Base-by-base conservation (phyloP, 2,113 vertebrate genomes). In the Columba janthina region DNA sequence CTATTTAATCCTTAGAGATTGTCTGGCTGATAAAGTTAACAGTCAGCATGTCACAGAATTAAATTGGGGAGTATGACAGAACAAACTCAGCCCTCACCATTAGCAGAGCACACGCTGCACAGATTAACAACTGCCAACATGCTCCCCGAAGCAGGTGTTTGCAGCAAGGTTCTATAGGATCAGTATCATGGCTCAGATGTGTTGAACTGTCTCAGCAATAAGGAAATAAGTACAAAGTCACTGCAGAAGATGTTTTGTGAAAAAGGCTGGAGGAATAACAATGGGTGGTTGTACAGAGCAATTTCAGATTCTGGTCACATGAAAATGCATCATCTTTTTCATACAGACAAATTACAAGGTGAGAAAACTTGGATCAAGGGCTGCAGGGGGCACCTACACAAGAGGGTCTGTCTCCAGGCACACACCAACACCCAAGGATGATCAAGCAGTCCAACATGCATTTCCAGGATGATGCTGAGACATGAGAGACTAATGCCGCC, bases 381-480 rank as follows among this genome's bases (percentile, higher is more conserved):
- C 57, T 85, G 50, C 61, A 89, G 38, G 10, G 10, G 18, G 12
- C 32, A 84, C 34, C 31, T 77, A 38, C 29, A 40, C n/a, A 72
- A 79, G 4, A 61, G 7, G 24, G 28, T 54, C 28, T 71, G 10
- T 83, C 50, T 61, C 28, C 32, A 44, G 72, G 34, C 40, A 76
- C 0, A 1, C 65, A 57, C 7, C 1, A 2, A 53, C 18, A 62
- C n/a, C 78, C 38, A 40, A 57, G 53, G 54, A 60, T 22, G 11
- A 75, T 69, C 70, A 46, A 72, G 28, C 50, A 57, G 29, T 26
- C 58, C 31, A 60, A 19, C 16, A 11, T 7, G 18, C 81, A 88
- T 71, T 92, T 31, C 79, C 48, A 90, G 57, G 26, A 60, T 34
- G 51, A 64, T 26, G 42, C 51, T 46, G 32, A 93, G 42, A 70